Evolutionary conservation across 2,888 invertebrate genomes (phyloP).

Genomic region (Ophion slaviceki): DNA sequence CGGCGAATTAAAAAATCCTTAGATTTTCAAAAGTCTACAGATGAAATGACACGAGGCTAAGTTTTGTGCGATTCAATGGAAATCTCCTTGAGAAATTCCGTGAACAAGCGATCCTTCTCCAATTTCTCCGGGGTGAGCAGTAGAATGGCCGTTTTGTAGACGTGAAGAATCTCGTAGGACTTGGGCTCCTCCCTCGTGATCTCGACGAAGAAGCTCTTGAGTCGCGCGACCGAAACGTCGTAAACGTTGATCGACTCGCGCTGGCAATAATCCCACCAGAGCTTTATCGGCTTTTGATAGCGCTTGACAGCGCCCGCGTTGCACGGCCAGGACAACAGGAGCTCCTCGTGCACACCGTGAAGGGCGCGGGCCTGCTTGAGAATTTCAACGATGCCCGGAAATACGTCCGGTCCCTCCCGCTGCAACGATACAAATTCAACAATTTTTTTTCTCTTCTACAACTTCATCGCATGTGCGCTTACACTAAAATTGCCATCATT

Average conservation of each 20-base stretch:
- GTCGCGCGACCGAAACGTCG: constrained; percentile 9
- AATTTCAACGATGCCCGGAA: constrained; percentile 36
- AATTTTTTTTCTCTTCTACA: not conserved
- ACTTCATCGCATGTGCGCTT: not conserved
- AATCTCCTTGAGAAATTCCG: constrained; percentile 36
- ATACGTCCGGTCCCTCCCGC: constrained; percentile 14
- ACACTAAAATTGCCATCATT: not conserved
- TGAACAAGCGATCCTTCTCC: constrained; percentile 30
- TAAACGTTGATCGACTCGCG: constrained; percentile 32
- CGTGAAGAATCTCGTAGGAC: constrained; percentile 14
- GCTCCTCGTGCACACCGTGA: constrained; percentile 39
- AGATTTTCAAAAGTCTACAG: not conserved
- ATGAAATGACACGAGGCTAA: not conserved
- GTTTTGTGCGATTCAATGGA: constrained; percentile 24
- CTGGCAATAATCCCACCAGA: constrained; percentile 44
- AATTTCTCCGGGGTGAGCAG: constrained; percentile 32
- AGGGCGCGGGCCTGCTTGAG: constrained; percentile 29
- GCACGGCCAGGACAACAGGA: constrained; percentile 35
- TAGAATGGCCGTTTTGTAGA: constrained; percentile 26
- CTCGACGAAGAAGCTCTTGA: constrained; percentile 25
- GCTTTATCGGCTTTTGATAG: constrained; percentile 30
- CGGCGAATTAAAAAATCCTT: not conserved
- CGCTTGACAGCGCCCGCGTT: constrained; percentile 31
- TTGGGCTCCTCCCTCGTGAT: constrained; percentile 28
- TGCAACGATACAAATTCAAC: not conserved